phyloP scores from a whole-genome alignment of 2,113 vertebrate genomes.

The Callocephalon fimbriatum region DNA sequence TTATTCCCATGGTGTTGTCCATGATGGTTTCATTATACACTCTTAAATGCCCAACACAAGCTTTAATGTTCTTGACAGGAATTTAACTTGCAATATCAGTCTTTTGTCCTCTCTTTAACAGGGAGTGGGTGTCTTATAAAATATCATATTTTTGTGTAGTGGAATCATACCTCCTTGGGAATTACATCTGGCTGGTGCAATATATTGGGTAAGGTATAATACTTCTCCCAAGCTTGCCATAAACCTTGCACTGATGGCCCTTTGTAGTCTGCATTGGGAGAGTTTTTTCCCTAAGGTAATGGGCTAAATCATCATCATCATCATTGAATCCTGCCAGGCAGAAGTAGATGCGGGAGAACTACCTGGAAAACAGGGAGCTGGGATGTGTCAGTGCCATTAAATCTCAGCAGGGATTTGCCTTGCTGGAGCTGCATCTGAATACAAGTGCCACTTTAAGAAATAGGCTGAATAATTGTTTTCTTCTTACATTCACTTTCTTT shows the following conservation, averaged over 20 bases:
- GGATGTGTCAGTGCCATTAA: background rate
- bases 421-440: background rate
- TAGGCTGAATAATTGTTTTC: constrained; percentile 19
- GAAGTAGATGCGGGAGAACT: background rate
- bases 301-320: background rate
- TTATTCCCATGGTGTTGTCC: background rate
- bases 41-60: background rate
- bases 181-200: background rate
- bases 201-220: background rate
- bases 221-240: background rate
- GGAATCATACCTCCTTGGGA: background rate
- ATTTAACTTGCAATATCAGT: background rate
- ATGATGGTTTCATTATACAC: background rate
- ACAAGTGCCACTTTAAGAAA: background rate
- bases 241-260: background rate
- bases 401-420: background rate
- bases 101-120: background rate
- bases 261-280: background rate
- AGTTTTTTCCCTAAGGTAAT: background rate
- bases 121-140: rapidly evolving
- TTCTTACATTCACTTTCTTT: background rate
- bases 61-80: background rate
- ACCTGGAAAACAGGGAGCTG: background rate
- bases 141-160: rapidly evolving
- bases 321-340: background rate